Base-by-base conservation (phyloP, 1,140 invertebrate species). In the Chrysomallon squamiferum region DNA sequence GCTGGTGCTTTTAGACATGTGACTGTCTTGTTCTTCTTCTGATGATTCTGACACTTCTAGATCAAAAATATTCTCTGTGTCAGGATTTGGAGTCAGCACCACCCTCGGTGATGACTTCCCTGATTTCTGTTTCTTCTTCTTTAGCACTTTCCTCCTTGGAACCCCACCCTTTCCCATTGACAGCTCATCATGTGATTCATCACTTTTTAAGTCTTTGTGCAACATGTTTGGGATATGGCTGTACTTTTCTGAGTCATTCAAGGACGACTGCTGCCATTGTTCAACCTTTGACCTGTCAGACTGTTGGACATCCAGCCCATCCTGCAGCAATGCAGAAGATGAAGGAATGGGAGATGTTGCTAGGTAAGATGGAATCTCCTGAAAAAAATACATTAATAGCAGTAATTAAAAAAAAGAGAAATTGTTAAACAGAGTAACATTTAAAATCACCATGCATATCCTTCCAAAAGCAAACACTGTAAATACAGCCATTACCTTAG, bases 41-140 rank as follows among this genome's bases (percentile, higher is more conserved):
- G 79, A 76, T 4, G 76, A 91, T 18, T 88, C 87, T 1, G 75
- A 91, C 18, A 88, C 88, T 62, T 92, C 91, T 73, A 91, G 81
- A 5, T 84, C 77, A 72, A 86, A 85, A 33, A 85, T 83, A n/a
- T 74, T 80, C 5, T 79, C 81, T 15, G 75, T 65, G 0, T 60
- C 57, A 5, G 59, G 30, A 25, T 63, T 63, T 52, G 68, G 67
- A 1, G 67, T 63, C 65, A 69, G 68, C 50, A 61, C 41, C 13
- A 67, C 64, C 30, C 71, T 43, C n/a, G 66, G 65, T 4, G 66
- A 66, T 18, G 54, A 52, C 41, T 63, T 57, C 2, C 27, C 38
- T 43, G 25, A 22, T 27, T 77, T 68, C 41, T 59, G 20, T 41
- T 71, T 72, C 52, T 64, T 62, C 64, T 77, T 76, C 56, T 76